Conservation (phyloP, 35 echinoderm and acorn worm genomes). For the Ptychodera flava region DNA sequence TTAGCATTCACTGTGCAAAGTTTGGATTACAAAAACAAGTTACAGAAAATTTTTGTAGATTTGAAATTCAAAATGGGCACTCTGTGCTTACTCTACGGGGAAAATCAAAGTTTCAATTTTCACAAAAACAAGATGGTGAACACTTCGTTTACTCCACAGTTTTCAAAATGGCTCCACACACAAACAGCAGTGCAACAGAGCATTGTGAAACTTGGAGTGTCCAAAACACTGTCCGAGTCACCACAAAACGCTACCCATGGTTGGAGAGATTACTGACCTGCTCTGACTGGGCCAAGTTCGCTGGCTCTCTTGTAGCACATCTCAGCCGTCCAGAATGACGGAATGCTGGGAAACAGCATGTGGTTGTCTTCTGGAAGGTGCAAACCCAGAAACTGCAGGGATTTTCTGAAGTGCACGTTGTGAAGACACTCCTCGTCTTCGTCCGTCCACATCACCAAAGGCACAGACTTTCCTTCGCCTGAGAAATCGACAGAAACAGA, state of each 20-base stretch:
- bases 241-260: too few relatives aligned
- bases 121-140: not conserved
- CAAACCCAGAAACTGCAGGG: conserved; percentile 50
- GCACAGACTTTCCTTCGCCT: conserved; percentile 69
- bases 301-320: conserved; percentile 66
- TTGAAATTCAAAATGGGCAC: too few relatives aligned
- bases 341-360: conserved; percentile 41
- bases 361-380: conserved; percentile 39
- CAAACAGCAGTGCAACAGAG: too few relatives aligned
- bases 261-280: conserved; percentile 35
- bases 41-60: too few relatives aligned
- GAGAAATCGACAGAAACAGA: conserved; percentile 6
- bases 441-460: conserved; percentile 59
- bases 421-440: conserved; percentile 14
- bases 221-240: not conserved
- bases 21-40: too few relatives aligned
- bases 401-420: conserved; percentile 20
- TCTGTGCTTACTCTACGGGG: not conserved
- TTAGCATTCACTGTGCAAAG: too few relatives aligned
- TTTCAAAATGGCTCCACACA: not conserved
- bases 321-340: conserved; percentile 71
- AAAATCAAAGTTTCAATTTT: not conserved
- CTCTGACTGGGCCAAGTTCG: conserved; percentile 35
- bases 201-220: not conserved
- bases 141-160: not conserved